Evolutionary conservation across 2,888 invertebrate genomes (phyloP), one percentile per base, ranked within the genome.

Genomic region (Tetragonisca angustula): DNA sequence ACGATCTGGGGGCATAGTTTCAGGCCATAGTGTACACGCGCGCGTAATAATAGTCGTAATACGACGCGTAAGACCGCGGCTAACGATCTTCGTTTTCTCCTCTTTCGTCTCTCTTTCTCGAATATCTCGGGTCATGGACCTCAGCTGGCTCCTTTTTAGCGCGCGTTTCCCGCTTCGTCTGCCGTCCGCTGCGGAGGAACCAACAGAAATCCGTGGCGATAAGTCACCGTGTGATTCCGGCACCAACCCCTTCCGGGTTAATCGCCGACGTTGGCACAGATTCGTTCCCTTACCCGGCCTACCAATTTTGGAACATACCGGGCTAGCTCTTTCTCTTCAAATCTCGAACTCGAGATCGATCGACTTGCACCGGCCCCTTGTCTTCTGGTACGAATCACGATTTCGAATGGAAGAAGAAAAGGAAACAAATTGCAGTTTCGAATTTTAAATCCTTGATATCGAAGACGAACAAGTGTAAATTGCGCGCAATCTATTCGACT

Each of bases 11-110:
- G 61, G 81, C 83, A 89, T 84, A 87, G 84, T 75, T 79, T 50
- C 61, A 43, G 82, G 76, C 81, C 54, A 78, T 85, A 83, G 84
- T 87, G 72, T 82, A 87, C 86, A 81, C 56, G 84, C 78, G 72
- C 76, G 86, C 86, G 87, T 89, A 90, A 90, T 90, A 89, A 90
- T 87, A 90, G 88, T 88, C 83, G 88, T 89, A 90, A 89, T 85
- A 86, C 85, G 88, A 89, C 83, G 83, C 76, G 79, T 76, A 87
- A 85, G 84, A 89, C 78, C 79, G 79, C 84, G 77, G 27, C n/a
- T 81, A 87, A 88, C 76, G 81, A 86, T 84, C 81, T 80, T 85
- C 86, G 79, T 89, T 82, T 81, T 81, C 87, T 89, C 79, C 32
- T 50, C 76, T 80, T 75, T 65, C 79, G 80, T 83, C 84, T 79